phyloP scores from a whole-genome alignment of 2,888 invertebrate species.

The Volucella inanis region DNA sequence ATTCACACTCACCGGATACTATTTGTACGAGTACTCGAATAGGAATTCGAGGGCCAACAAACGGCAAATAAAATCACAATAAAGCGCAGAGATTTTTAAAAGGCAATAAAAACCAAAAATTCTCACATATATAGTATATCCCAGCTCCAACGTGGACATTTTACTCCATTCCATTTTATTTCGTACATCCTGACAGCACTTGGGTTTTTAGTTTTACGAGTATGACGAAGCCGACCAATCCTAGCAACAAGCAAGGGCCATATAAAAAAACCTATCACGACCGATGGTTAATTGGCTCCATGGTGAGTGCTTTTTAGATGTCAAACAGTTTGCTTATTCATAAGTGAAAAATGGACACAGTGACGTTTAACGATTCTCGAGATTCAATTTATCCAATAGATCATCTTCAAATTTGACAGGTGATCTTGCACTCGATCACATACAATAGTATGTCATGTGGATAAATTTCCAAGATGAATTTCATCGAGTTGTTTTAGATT shows the following conservation, averaged over 20 bases:
- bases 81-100: constrained; percentile 67
- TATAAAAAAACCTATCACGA: constrained; percentile 16
- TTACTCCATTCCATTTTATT: too few species aligned
- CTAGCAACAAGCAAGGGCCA: constrained; percentile 8
- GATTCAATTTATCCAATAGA: too few species aligned
- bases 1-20: constrained; percentile 17
- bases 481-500: too few species aligned
- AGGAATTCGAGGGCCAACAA: constrained; percentile 17
- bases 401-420: too few species aligned
- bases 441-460: too few species aligned
- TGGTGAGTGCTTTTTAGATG: background rate
- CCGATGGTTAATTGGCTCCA: background rate
- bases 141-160: background rate
- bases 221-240: background rate
- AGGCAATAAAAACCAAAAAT: constrained; percentile 56
- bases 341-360: too few species aligned
- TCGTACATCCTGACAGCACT: background rate
- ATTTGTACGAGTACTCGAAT: background rate
- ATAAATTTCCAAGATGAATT: too few species aligned
- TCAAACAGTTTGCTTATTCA: too few species aligned
- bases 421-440: too few species aligned
- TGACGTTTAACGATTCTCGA: too few species aligned
- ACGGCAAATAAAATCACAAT: constrained; percentile 61
- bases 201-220: constrained; percentile 18
- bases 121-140: constrained; percentile 9